A percentile compares a stretch with the other conserved stretches of the same genome.
Conservation (phyloP, 2,797 vertebrate species). For the Cynopterus sphinx region DNA sequence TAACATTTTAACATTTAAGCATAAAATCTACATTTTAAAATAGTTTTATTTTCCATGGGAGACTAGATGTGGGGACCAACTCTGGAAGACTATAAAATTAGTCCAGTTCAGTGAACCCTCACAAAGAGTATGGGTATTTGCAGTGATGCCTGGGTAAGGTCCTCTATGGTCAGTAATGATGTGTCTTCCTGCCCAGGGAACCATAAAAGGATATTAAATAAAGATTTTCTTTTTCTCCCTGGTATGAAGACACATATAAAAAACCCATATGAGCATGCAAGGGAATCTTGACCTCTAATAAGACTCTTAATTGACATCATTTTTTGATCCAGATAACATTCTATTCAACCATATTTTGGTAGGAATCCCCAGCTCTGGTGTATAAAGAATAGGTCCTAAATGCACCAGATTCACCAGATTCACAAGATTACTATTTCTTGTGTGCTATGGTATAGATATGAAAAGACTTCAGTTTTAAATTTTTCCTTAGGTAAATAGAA, state of each 20-base stretch:
- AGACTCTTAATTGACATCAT: background rate
- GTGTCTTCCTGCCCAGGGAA: background rate
- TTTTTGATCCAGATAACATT: background rate
- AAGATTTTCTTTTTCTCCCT: background rate
- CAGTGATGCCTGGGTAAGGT: background rate
- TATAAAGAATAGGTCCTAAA: background rate
- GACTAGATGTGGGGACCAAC: background rate
- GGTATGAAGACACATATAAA: background rate
- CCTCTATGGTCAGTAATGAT: background rate
- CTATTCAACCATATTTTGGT: background rate
- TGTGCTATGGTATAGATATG: background rate
- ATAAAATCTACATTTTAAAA: slow-evolving; percentile 4
- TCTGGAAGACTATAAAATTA: background rate
- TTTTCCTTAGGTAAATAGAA: background rate
- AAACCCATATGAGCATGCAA: background rate
- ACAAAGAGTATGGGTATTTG: background rate
- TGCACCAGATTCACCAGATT: background rate
- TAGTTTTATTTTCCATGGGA: background rate
- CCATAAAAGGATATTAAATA: background rate
- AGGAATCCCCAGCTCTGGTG: background rate
- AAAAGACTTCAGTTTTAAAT: background rate
- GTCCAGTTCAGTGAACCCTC: background rate
- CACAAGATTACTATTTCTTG: background rate
- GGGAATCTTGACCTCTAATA: background rate
- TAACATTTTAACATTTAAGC: background rate